These are phyloP conservation scores for Archips crataeganus DNA, from an alignment of 2,888 invertebrate species.

Conservation along the genomic window DNA sequence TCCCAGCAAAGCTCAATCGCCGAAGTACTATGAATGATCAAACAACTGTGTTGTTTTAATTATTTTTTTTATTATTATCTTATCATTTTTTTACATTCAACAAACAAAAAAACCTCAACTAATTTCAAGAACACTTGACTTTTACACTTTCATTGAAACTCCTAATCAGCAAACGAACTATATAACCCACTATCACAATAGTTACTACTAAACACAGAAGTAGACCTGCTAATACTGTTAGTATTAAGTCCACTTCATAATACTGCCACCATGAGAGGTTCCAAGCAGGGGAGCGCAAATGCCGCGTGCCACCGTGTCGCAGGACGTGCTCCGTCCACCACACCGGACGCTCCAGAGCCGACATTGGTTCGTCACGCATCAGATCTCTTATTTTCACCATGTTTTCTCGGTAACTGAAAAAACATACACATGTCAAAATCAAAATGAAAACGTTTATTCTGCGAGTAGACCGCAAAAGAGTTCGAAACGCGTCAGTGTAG, in stretches of 20 bases:
- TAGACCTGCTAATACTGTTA: neutral
- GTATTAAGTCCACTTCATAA: conserved; percentile 45
- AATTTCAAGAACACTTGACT: neutral
- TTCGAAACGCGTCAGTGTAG: no score
- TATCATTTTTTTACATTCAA: no score
- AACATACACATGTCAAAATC: neutral
- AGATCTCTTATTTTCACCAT: conserved; percentile 12
- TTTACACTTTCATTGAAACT: neutral
- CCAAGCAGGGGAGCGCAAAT: conserved; percentile 40
- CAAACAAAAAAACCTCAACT: no score
- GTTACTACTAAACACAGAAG: neutral
- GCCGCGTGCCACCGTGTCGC: conserved; percentile 51
- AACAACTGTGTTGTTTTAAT: no score
- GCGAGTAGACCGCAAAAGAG: no score
- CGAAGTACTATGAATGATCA: no score
- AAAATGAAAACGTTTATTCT: no score
- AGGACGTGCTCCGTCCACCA: conserved; percentile 52
- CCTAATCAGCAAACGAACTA: neutral
- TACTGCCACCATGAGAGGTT: conserved; percentile 28
- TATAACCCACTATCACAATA: neutral
- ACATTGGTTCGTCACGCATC: conserved; percentile 45
- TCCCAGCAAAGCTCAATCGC: no score
- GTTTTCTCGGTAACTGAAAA: conserved; percentile 24
- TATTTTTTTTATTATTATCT: no score
- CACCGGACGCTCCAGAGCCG: conserved; percentile 48